Evolutionary conservation across 2,113 vertebrate genomes (phyloP), one percentile per base, ranked within the genome.

Genomic region (Chionis minor): DNA sequence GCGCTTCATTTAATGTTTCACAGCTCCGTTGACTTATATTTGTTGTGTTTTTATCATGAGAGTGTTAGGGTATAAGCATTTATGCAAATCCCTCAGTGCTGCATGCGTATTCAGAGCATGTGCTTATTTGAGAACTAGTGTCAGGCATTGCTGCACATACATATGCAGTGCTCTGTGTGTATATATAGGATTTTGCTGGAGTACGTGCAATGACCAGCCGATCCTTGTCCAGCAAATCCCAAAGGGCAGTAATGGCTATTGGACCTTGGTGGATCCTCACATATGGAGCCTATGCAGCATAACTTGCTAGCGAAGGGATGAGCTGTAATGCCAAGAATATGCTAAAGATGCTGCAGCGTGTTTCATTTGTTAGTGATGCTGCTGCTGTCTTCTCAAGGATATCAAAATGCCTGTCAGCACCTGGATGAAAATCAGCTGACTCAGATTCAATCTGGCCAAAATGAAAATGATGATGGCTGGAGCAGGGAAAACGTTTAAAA

Each of bases 391-490:
- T 85, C 92, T 95, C 91, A 95, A 94, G 91, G 92, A 88, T 95
- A 95, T 70, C 89, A 85, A 94, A 96, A 91, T 85, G 92, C 87
- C 86, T 96, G 92, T 95, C 97, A 96, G 96, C 96, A 97, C 92
- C 96, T 96, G 94, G 94, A 96, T 78, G 77, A 91, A 84, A 96
- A 96, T 91, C 88, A 81, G 91, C 94, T 96, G 95, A 96, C 86
- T 97, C 92, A 94, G 86, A 77, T 26, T 54, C 56, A 61, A 81
- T 94, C 72, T 30, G 52, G 83, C 91, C 78, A 94, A 96, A 92
- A 94, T 14, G 9, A 91, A 94, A 90, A 88, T 35, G 1, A 56
- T 26, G 33, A 83, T 27, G 49, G 70, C 45, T 77, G 22, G 58
- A 88, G 22, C 1, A 0, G 56, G 22, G 70, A 87, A 83, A 82